These are phyloP conservation scores for Tridacna crocea DNA, from an alignment of 2,888 invertebrate species.

Conservation along the genomic window DNA sequence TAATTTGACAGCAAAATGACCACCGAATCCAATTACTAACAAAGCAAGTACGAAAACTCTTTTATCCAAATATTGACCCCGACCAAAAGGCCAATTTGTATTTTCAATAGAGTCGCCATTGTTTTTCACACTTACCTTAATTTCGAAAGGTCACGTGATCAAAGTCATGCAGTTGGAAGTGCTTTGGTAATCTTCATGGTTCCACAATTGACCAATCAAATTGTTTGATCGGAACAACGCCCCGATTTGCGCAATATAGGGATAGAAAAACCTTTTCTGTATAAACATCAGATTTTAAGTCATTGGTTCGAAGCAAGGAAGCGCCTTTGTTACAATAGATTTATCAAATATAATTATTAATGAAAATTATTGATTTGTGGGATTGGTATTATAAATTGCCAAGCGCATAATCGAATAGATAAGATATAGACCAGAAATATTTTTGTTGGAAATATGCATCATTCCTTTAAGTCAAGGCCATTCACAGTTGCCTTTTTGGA, in stretches of 20 bases:
- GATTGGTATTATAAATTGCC: too few species aligned
- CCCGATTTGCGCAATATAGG: slow-evolving; percentile 27
- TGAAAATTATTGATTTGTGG: too few species aligned
- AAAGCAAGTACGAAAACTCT: slow-evolving; percentile 60
- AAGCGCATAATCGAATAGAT: too few species aligned
- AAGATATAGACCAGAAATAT: too few species aligned
- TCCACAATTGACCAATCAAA: slow-evolving; percentile 38
- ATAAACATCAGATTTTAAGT: too few species aligned
- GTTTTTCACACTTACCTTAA: slow-evolving; percentile 62
- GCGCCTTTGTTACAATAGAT: too few species aligned
- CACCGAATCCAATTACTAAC: slow-evolving; percentile 57
- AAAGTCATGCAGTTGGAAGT: slow-evolving; percentile 9
- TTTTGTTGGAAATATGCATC: too few species aligned
- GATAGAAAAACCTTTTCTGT: background rate
- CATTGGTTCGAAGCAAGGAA: too few species aligned
- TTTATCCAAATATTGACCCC: slow-evolving; percentile 54
- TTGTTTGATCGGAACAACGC: slow-evolving; percentile 33
- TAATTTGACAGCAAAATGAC: slow-evolving; percentile 59
- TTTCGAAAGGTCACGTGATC: slow-evolving; percentile 52
- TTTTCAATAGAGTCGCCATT: slow-evolving; percentile 53
- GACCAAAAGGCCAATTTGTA: slow-evolving; percentile 43
- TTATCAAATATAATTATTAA: too few species aligned
- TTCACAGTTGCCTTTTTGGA: slow-evolving; percentile 39
- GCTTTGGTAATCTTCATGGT: background rate
- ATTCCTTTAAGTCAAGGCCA: background rate